Evolutionary conservation across 2,888 invertebrate genomes (phyloP), one percentile per base, ranked within the genome.

Genomic region (Pseudococcus jackbeardsleyi): DNA sequence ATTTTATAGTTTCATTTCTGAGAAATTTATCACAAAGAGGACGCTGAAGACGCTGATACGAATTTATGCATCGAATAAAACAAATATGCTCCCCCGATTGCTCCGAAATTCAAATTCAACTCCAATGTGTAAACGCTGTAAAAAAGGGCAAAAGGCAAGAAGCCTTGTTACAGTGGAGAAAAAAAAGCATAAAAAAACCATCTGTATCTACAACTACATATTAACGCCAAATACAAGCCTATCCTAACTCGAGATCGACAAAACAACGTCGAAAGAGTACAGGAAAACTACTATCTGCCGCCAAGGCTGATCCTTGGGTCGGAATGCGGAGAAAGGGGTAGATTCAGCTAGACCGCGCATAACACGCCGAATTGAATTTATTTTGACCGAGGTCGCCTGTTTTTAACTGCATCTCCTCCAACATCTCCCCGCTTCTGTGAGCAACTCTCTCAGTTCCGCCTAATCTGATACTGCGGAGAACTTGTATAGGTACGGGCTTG

Each of bases 331-430:
- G 82, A 59, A 68, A 64, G 54, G 42, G 59, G 72, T n/a, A 72
- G 77, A 88, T 85, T 54, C 88, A 72, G 68, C 85, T 88, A 88
- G 88, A 84, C 85, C 64, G 59, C 88, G 85, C 85, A 59, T 79
- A 89, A 89, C 84, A 79, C 85, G 87, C 48, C 86, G 86, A 86
- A 86, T 86, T 86, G 86, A 86, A 86, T 86, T 86, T 77, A 48
- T 86, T 86, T 86, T 86, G 86, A 86, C 86, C 86, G 86, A 86
- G 86, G 86, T 86, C 86, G 86, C 86, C 77, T 86, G 68, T 86
- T 72, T 72, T 26, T 42, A 59, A 82, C 79, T 82, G 42, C 85
- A 54, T 85, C 85, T 42, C 42, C 85, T 42, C 42, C 42, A 42
- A 42, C 42, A 42, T 42, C 9, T 42, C 59, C 26, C 54, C 86